phyloP scores from a whole-genome alignment of 1,140 invertebrate species.

The Meloidogyne exigua region DNA sequence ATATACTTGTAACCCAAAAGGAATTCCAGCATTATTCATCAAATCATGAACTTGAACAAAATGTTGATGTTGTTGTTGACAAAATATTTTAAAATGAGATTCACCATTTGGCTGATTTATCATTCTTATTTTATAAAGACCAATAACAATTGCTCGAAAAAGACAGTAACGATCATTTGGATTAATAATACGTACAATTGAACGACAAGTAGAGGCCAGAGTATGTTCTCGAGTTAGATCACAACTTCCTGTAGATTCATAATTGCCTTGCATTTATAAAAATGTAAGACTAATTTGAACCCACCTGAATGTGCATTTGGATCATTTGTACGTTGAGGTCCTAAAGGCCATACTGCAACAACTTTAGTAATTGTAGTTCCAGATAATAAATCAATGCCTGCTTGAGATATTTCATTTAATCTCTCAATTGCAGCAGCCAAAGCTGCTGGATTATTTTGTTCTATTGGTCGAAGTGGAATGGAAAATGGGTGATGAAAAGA shows the following conservation, averaged over 20 bases:
- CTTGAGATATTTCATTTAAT: neutral
- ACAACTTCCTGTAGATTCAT: neutral
- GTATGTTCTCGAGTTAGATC: neutral
- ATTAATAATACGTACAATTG: neutral
- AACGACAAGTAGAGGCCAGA: neutral
- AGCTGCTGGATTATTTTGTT: constrained; percentile 2
- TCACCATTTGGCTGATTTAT: no score
- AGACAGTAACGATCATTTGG: neutral
- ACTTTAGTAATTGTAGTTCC: constrained; percentile 1
- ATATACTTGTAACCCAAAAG: no score
- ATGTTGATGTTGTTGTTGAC: no score
- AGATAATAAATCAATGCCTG: neutral
- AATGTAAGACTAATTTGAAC: no score
- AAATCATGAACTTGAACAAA: no score
- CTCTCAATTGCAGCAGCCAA: constrained; percentile 9
- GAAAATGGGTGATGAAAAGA: no score
- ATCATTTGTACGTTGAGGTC: neutral
- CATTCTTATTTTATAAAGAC: neutral
- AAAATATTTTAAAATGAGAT: no score
- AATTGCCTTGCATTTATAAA: neutral
- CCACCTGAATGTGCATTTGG: neutral
- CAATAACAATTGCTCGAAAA: neutral
- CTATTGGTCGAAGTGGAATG: neutral
- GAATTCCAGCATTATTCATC: no score
- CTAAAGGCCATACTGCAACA: neutral